phyloP scores from a whole-genome alignment of 2,113 vertebrate species.

The Carassius gibelio region DNA sequence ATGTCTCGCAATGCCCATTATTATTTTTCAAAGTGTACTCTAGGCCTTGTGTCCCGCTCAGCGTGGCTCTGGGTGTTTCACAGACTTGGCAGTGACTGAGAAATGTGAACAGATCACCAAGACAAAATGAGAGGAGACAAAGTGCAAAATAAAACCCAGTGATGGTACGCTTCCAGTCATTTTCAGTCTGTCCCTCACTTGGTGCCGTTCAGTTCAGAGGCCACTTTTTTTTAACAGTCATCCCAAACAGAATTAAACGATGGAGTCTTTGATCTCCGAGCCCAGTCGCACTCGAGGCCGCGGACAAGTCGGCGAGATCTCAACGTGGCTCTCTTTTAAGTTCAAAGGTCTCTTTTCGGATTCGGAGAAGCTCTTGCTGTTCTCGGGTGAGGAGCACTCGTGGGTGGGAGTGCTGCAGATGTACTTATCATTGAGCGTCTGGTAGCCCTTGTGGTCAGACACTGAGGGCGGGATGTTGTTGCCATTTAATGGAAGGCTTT shows the following conservation, averaged over 20 bases:
- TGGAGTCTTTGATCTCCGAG: constrained; percentile 94
- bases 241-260: constrained; percentile 80
- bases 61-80: constrained; percentile 49
- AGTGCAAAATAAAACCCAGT: constrained; percentile 70
- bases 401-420: constrained; percentile 81
- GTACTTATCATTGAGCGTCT: constrained; percentile 89
- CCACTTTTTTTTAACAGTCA: constrained; percentile 11
- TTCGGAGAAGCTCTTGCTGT: constrained; percentile 80
- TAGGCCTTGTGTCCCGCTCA: constrained; percentile 54
- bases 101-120: constrained; percentile 66
- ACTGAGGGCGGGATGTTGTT: constrained; percentile 71
- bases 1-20: constrained; percentile 25
- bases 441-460: constrained; percentile 92
- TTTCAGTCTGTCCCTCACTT: constrained; percentile 48
- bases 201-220: constrained; percentile 53
- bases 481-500: constrained; percentile 89
- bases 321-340: constrained; percentile 85
- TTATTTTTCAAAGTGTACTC: constrained; percentile 39
- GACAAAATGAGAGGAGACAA: constrained; percentile 61
- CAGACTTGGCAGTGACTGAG: constrained; percentile 57
- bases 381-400: constrained; percentile 76
- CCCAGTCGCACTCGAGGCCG: constrained; percentile 92
- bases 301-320: constrained; percentile 84
- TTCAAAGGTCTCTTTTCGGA: constrained; percentile 86
- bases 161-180: constrained; percentile 53